Base-by-base conservation (phyloP, 30 jellyfish, hydroid and myxozoan genomes). In the Hydractinia symbiolongicarpus region DNA sequence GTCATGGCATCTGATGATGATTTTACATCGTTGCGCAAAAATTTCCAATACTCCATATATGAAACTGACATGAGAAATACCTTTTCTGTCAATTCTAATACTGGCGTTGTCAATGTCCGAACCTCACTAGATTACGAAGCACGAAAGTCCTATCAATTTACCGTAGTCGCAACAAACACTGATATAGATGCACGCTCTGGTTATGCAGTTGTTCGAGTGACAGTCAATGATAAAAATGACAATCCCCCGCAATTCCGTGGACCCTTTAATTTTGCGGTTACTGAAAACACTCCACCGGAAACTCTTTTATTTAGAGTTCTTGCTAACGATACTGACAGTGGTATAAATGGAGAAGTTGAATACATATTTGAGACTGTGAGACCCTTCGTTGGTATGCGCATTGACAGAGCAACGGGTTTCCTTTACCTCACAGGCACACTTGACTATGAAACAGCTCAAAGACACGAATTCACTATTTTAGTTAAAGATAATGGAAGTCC, bases 161-260 rank as follows among this genome's bases (percentile, higher is more conserved):
- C 81, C n/a, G 81, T 72, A n/a, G 62, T 30, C 19, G 81, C 62
- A 15, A 7, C 58, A 8, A 52, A 72, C 62, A 17, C 16, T 7
- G 16, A 72, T 15, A 4, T 58, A 64, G 8, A 64, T 6, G 74
- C 52, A 64, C 19, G 74, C 19, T n/a, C 74, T 6, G 74, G 74
- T 13, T 64, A 84, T 49, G 88, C 90, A 72, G 52, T 73, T 40
- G 90, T 94, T 83, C 82, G 79, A 62, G 79, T 94, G 58, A 88
- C 96, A n/a, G 87, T 94, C 55, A 73, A 20, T 56, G 96, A 94
- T 64, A 78, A 15, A 14, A 94, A 94, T 77, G 99, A 94, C 81
- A 81, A 88, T 60, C 85, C 96, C 50, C 99, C 99, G 7, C 86
- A 88, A 53, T 55, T 11, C 60, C 83, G 82, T 6, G 73, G 72